phyloP scores from a whole-genome alignment of 2,888 invertebrate genomes.

The Lycocerus yunnanus region DNA sequence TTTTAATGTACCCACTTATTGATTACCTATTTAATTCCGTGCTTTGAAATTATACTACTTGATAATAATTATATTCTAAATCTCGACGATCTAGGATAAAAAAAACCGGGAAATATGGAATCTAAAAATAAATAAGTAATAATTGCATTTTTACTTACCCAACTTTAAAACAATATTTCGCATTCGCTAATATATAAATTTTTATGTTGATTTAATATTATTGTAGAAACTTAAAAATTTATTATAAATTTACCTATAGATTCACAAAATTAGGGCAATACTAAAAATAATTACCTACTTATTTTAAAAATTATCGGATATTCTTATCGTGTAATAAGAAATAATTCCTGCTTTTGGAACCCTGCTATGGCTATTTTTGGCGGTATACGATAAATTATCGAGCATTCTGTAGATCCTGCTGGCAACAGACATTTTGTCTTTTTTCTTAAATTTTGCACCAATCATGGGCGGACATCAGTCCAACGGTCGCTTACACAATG shows the following conservation, averaged over 20 bases:
- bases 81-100: too few species aligned
- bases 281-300: neutral
- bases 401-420: constrained; percentile 8
- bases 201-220: neutral
- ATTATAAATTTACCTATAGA: neutral
- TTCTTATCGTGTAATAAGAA: neutral
- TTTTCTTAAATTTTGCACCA: constrained; percentile 21
- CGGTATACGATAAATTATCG: constrained; percentile 16
- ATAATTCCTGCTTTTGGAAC: neutral
- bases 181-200: neutral
- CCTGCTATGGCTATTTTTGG: constrained; percentile 23
- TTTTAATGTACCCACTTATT: too few species aligned
- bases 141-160: too few species aligned
- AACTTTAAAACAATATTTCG: neutral
- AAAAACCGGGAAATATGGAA: too few species aligned
- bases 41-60: too few species aligned
- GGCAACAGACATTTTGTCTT: constrained; percentile 23
- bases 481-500: constrained; percentile 23
- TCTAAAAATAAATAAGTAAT: too few species aligned
- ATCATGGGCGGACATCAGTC: constrained; percentile 21
- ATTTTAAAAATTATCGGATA: neutral
- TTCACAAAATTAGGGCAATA: neutral
- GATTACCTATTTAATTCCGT: too few species aligned
- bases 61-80: too few species aligned
- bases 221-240: neutral